Conservation (phyloP, 1,140 invertebrate species). For the Drosophila quadrilineata region DNA sequence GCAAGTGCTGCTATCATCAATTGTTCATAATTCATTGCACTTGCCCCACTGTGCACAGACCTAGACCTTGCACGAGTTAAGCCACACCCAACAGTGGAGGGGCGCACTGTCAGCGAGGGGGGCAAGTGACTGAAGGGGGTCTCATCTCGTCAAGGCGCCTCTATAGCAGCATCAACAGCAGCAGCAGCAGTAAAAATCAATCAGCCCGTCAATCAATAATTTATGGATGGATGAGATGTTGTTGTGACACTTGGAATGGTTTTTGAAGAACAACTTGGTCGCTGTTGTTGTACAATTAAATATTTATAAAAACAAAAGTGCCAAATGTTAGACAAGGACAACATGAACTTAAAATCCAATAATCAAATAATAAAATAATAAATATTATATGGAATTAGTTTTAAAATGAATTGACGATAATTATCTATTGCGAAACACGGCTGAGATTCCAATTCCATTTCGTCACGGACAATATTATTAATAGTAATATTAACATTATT, state of each 20-base stretch:
- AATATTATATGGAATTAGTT: not conserved
- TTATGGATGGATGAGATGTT: no score
- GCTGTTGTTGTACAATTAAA: slow-evolving; percentile 14
- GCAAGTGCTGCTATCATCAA: not conserved
- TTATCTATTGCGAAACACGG: slow-evolving; percentile 3
- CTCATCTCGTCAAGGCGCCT: slow-evolving; percentile 38
- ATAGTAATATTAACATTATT: slow-evolving; percentile 39
- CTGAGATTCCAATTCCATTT: not conserved
- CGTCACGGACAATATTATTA: slow-evolving; percentile 46
- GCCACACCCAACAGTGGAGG: slow-evolving; percentile 31
- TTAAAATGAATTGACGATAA: slow-evolving; percentile 3
- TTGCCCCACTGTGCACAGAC: slow-evolving; percentile 48
- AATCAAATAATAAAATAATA: not conserved
- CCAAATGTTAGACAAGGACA: slow-evolving; percentile 13
- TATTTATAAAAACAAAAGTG: slow-evolving; percentile 20
- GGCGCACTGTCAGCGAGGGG: slow-evolving; percentile 27
- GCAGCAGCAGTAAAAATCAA: slow-evolving; percentile 47
- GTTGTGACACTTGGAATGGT: slow-evolving; percentile 35
- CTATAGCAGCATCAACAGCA: no score
- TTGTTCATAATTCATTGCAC: not conserved
- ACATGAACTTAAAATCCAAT: not conserved
- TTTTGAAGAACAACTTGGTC: not conserved
- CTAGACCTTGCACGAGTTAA: slow-evolving; percentile 66
- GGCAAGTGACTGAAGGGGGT: not conserved
- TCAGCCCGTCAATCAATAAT: slow-evolving; percentile 62